Evolutionary conservation across 1,140 invertebrate species (phyloP).

Genomic region (Pseudomyrmex sp.): DNA sequence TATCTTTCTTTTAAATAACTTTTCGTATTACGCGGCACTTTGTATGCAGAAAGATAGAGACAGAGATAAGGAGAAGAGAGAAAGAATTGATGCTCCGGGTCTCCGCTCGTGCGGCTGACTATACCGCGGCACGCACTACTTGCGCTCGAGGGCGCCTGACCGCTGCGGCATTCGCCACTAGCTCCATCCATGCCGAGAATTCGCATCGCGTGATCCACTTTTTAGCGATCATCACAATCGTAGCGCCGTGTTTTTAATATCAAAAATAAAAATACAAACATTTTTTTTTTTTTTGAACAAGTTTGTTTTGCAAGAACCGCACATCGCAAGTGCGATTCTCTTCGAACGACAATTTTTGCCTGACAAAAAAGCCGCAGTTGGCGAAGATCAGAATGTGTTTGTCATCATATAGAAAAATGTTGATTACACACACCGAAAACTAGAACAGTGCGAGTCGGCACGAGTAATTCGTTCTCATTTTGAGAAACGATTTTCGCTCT

Average conservation of each 20-base stretch:
- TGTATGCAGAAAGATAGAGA: background rate
- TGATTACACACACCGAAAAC: background rate
- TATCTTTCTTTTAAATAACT: background rate
- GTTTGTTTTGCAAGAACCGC: no score
- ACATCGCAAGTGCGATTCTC: no score
- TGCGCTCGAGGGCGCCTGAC: slow-evolving; percentile 64
- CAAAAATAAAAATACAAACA: background rate
- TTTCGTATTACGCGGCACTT: no score
- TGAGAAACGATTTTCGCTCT: background rate
- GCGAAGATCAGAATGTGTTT: background rate
- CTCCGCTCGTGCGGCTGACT: slow-evolving; percentile 51
- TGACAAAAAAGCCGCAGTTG: background rate
- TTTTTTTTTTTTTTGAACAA: background rate
- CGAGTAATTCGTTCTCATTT: background rate
- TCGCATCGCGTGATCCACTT: slow-evolving; percentile 12
- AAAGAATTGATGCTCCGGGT: slow-evolving; percentile 46
- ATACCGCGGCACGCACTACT: slow-evolving; percentile 65
- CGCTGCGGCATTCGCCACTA: slow-evolving; percentile 78
- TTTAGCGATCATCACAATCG: slow-evolving; percentile 13
- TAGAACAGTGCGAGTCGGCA: background rate
- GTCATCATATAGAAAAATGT: background rate
- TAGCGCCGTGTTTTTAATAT: background rate
- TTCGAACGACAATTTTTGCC: background rate
- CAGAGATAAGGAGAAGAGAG: slow-evolving; percentile 31
- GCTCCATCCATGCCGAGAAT: slow-evolving; percentile 44